Conservation (phyloP, 2,113 vertebrate genomes). For the Ammodytes marinus region DNA sequence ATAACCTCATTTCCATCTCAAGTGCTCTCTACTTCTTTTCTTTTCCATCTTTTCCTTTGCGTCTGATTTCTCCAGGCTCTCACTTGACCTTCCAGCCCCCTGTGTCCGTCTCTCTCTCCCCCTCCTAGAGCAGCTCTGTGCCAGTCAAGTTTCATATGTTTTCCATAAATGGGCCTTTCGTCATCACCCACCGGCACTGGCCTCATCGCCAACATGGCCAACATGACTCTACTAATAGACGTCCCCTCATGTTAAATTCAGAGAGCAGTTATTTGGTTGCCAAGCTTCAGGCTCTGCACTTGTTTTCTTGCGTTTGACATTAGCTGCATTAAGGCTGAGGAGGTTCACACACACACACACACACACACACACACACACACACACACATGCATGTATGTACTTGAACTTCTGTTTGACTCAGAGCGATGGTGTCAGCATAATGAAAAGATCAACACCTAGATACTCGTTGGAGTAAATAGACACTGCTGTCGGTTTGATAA, state of each 20-base stretch:
- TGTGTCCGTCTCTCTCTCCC: background rate
- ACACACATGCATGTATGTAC: conserved; percentile 15
- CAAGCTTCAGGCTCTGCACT: conserved; percentile 38
- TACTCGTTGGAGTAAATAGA: conserved; percentile 5
- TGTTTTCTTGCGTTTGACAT: conserved; percentile 8
- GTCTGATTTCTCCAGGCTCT: conserved; percentile 2
- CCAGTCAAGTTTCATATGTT: conserved; percentile 59
- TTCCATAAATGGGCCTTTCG: conserved; percentile 41
- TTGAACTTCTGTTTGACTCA: conserved; percentile 39
- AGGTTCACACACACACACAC: background rate
- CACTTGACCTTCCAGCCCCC: conserved; percentile 16
- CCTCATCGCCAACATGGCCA: conserved; percentile 16
- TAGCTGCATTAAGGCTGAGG: conserved; percentile 2
- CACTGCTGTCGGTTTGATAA: conserved; percentile 19
- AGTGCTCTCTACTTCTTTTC: background rate
- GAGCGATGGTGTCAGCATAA: conserved; percentile 38
- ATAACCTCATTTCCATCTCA: background rate
- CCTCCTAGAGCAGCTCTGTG: conserved; percentile 29
- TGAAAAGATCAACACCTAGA: conserved; percentile 45
- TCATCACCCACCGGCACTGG: conserved; percentile 32
- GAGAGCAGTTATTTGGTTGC: background rate
- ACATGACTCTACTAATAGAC: conserved; percentile 7
- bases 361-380: background rate
- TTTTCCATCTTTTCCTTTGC: background rate
- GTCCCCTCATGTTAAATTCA: conserved; percentile 49